Percentiles rank a stretch among this genome's conserved stretches.
These are phyloP conservation scores for Nycticebus coucang DNA, from an alignment of 2,113 vertebrate genomes.

Conservation along the genomic window DNA sequence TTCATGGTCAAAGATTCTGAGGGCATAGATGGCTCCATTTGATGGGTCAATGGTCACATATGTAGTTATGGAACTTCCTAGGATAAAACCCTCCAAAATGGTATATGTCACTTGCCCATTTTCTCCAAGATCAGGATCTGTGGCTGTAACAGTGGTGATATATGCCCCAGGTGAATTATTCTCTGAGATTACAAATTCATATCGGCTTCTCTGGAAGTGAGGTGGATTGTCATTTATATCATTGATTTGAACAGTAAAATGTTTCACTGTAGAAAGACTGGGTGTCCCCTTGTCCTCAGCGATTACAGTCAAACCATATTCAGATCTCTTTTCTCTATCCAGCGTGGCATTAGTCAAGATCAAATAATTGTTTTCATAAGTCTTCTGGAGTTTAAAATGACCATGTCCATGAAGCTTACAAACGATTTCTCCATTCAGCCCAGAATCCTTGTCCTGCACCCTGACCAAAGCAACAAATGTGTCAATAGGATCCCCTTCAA, in stretches of 20 bases:
- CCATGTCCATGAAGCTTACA: slow-evolving; percentile 96
- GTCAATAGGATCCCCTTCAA: slow-evolving; percentile 93
- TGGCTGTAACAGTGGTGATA: slow-evolving; percentile 94
- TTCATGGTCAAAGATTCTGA: slow-evolving; percentile 96
- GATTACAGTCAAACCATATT: slow-evolving; percentile 96
- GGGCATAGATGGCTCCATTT: slow-evolving; percentile 94
- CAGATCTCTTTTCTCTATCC: slow-evolving; percentile 96
- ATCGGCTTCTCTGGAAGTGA: slow-evolving; percentile 94
- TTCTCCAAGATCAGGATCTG: slow-evolving; percentile 94
- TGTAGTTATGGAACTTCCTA: slow-evolving; percentile 92
- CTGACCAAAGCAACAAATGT: slow-evolving; percentile 96
- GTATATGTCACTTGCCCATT: slow-evolving; percentile 97
- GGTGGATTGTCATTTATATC: slow-evolving; percentile 99
- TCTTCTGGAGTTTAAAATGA: slow-evolving; percentile 97
- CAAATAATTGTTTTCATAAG: slow-evolving; percentile 97
- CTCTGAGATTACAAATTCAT: slow-evolving; percentile 95
- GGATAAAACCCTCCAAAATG: slow-evolving; percentile 90
- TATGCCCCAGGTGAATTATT: slow-evolving; percentile 97
- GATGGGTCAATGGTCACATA: slow-evolving; percentile 98
- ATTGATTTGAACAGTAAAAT: slow-evolving; percentile 95
- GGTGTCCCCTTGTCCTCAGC: slow-evolving; percentile 95
- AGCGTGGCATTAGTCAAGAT: slow-evolving; percentile 96
- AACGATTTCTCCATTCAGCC: slow-evolving; percentile 92
- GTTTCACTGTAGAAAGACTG: slow-evolving; percentile 95
- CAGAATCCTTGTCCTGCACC: slow-evolving; percentile 96